Evolutionary conservation across 2,797 vertebrate genomes (phyloP), one percentile per base, ranked within the genome.

Genomic region (Myiotriccus ornatus): DNA sequence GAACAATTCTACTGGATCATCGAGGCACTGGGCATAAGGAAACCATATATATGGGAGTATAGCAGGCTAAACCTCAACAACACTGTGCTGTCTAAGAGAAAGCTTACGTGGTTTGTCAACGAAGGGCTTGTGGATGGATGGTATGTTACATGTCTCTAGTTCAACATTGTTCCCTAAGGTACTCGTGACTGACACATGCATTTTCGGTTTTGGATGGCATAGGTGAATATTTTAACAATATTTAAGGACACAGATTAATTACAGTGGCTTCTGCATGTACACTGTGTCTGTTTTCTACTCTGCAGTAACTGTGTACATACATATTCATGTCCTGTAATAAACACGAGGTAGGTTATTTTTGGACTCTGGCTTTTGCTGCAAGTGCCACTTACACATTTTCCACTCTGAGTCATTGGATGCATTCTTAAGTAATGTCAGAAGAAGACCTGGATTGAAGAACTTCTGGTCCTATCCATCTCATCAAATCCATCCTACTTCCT

Each of bases 1-100:
- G 99, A 99, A 25, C 99, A 99, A 79, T 99, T 98, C 95, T 99
- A 99, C 91, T 99, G 99, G 99, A 97, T 99, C 63, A 99, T 99
- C 41, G 97, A 99, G 30, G 98, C 99, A 18, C 95, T 99, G 95
- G 97, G 98, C 39, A 98, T 99, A 95, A 98, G 99, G 76, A 99
- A 99, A 76, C 99, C 99, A 0, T 98, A 99, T 87, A 99, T 99
- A 95, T 99, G 99, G 99, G 99, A 99, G 91, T 99, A 99, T 19
- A 98, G 99, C 82, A 97, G 99, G 37, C 98, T 99, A 86, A 99
- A 99, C 97, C 99, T 99, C 92, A 99, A 99, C 97, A 99, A 99
- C 98, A 99, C 99, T 1, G 98, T 99, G 78, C 98, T 99, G 7
- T 99, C 99, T 53, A 99, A 99, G 97, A 98, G 99, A 95, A 99